Percentiles rank a stretch among this genome's conserved stretches.
Evolutionary conservation across 1,140 invertebrate genomes (phyloP).

Genomic region (Idris sp.): DNA sequence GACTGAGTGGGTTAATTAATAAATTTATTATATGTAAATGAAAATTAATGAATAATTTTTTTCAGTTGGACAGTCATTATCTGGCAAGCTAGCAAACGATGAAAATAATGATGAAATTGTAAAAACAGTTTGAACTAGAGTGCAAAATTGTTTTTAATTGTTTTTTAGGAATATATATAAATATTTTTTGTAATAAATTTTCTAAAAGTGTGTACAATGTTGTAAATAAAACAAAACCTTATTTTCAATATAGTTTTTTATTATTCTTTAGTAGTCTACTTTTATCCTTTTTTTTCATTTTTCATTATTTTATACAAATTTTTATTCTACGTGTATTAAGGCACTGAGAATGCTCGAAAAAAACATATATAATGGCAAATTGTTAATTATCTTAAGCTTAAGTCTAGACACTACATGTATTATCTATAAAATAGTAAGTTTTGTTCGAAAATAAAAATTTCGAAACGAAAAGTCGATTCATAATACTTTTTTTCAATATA

Average conservation of each 20-base stretch:
- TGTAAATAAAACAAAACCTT: neutral
- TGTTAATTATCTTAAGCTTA: conserved; percentile 22
- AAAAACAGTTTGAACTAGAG: too few species aligned
- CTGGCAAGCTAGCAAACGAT: too few species aligned
- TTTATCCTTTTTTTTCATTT: neutral
- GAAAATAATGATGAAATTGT: too few species aligned
- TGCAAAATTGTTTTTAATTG: too few species aligned
- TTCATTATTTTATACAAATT: conserved; percentile 15
- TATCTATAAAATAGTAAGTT: conserved; percentile 2
- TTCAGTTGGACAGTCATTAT: too few species aligned
- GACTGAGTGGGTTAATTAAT: too few species aligned
- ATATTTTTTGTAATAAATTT: too few species aligned
- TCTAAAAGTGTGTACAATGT: too few species aligned
- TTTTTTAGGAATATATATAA: too few species aligned
- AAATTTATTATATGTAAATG: too few species aligned
- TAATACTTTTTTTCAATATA: too few species aligned
- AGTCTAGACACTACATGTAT: conserved; percentile 20
- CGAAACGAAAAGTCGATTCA: conserved; percentile 4
- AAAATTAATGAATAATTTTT: too few species aligned
- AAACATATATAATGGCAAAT: conserved; percentile 7
- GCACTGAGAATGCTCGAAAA: conserved; percentile 42
- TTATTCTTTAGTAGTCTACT: conserved; percentile 9
- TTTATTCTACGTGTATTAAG: conserved; percentile 13
- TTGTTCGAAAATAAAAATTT: conserved; percentile 12
- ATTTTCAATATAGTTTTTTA: conserved; percentile 4